These are phyloP conservation scores for Achlya flavicornis DNA, from an alignment of 2,888 invertebrate genomes.

Conservation along the genomic window DNA sequence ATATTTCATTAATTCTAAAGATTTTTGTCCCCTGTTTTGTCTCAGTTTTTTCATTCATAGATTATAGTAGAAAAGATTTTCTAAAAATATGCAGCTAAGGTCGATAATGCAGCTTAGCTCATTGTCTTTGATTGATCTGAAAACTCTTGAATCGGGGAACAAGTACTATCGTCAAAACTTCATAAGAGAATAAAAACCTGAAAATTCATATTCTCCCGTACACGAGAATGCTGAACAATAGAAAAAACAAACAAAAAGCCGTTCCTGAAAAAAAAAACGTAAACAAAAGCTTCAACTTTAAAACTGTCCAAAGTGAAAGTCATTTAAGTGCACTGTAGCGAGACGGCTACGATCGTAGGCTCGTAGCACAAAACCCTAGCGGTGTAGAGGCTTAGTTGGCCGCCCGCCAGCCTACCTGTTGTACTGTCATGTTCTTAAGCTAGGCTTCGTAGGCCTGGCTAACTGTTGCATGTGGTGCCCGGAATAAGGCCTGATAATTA, in stretches of 20 bases:
- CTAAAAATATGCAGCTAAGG: too few relatives aligned
- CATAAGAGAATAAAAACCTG: not conserved
- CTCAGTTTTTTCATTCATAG: not conserved
- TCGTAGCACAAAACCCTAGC: slow-evolving; percentile 57
- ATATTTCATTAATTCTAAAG: not conserved
- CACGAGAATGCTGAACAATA: not conserved
- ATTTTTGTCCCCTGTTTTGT: not conserved
- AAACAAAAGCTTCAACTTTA: slow-evolving; percentile 35
- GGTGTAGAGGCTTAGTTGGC: slow-evolving; percentile 64
- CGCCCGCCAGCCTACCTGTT: slow-evolving; percentile 78
- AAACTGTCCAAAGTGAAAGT: slow-evolving; percentile 48
- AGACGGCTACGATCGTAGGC: slow-evolving; percentile 50
- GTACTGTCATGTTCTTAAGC: slow-evolving; percentile 65
- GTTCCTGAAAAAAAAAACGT: slow-evolving; percentile 12
- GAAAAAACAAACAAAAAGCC: slow-evolving; percentile 14
- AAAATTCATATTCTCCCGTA: not conserved
- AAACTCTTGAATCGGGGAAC: not conserved
- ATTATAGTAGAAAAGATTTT: too few relatives aligned
- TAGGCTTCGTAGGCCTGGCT: slow-evolving; percentile 40
- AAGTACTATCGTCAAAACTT: not conserved
- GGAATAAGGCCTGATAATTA: slow-evolving; percentile 34
- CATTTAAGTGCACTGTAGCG: slow-evolving; percentile 49
- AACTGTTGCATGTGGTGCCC: slow-evolving; percentile 51
- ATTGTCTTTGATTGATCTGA: too few relatives aligned
- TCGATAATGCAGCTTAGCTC: too few relatives aligned